Conservation (phyloP, 2,888 invertebrate species). For the Candidula unifasciata region DNA sequence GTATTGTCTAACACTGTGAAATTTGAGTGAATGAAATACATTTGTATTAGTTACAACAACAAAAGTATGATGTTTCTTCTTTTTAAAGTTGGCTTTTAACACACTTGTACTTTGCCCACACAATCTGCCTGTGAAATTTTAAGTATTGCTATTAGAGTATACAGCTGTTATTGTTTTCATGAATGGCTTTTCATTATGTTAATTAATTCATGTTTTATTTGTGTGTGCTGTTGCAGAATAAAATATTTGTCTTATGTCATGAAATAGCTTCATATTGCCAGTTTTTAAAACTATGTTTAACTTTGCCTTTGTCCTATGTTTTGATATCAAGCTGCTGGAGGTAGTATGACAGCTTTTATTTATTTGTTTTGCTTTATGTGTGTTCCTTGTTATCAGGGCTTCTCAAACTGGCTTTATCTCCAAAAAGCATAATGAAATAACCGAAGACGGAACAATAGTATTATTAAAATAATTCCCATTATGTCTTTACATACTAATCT, state of each 20-base stretch:
- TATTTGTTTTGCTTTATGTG: constrained; percentile 15
- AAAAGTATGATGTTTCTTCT: too few species aligned
- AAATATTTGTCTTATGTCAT: background rate
- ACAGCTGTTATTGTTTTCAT: background rate
- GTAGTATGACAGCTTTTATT: constrained; percentile 48
- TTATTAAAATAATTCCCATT: too few species aligned
- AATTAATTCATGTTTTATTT: background rate
- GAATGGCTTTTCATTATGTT: background rate
- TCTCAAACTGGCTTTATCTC: background rate
- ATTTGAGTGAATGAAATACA: too few species aligned
- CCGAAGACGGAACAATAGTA: too few species aligned
- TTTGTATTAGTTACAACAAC: too few species aligned
- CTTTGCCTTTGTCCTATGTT: constrained; percentile 37
- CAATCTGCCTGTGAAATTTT: constrained; percentile 11
- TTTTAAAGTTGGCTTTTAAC: background rate
- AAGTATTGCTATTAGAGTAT: constrained; percentile 5
- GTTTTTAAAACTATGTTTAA: constrained; percentile 24
- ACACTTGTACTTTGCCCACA: constrained; percentile 14
- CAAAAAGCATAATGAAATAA: too few species aligned
- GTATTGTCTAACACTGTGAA: too few species aligned
- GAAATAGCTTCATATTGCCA: background rate
- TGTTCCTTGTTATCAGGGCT: background rate
- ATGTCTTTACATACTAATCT: too few species aligned
- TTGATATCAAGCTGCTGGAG: constrained; percentile 52
- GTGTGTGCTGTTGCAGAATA: background rate